Percentiles rank a stretch among this genome's conserved stretches.
phyloP scores from a whole-genome alignment of 1,140 invertebrate genomes.

The Drosophila sturtevanti region DNA sequence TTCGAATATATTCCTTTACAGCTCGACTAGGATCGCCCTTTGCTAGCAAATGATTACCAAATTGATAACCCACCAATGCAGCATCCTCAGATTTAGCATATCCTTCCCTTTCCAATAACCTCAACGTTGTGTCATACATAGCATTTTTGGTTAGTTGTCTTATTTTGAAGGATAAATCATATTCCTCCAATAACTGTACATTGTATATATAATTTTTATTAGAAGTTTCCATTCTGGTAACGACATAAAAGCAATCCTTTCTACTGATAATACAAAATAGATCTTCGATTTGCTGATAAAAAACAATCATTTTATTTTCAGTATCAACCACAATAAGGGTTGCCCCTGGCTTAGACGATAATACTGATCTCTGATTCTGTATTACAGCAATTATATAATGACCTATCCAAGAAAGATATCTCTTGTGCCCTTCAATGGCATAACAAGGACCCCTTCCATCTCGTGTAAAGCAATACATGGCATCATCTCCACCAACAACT shows the following conservation, averaged over 20 bases:
- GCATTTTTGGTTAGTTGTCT: slow-evolving; percentile 32
- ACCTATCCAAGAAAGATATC: slow-evolving; percentile 45
- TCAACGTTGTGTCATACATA: slow-evolving; percentile 53
- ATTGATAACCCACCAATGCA: slow-evolving; percentile 40
- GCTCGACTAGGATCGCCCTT: slow-evolving; percentile 38
- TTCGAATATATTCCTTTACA: slow-evolving; percentile 48
- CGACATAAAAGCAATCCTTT: slow-evolving; percentile 28
- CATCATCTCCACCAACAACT: slow-evolving; percentile 58
- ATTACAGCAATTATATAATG: slow-evolving; percentile 43
- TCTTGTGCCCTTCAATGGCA: slow-evolving; percentile 56
- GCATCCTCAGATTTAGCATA: slow-evolving; percentile 11
- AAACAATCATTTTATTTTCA: slow-evolving; percentile 61
- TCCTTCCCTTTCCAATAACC: slow-evolving; percentile 40
- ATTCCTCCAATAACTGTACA: slow-evolving; percentile 35
- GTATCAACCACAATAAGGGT: slow-evolving; percentile 50
- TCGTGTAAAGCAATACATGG: slow-evolving; percentile 61
- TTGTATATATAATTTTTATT: background rate
- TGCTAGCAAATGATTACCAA: slow-evolving; percentile 57
- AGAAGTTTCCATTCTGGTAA: slow-evolving; percentile 24
- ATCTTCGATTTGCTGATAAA: slow-evolving; percentile 43
- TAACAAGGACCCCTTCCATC: slow-evolving; percentile 63
- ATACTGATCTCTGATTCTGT: background rate
- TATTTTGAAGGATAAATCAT: slow-evolving; percentile 30
- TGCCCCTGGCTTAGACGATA: background rate
- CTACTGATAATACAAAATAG: slow-evolving; percentile 26